A percentile compares a stretch with the other conserved stretches of the same genome.
Evolutionary conservation across 2,113 vertebrate species (phyloP).

Genomic region (Motacilla tschutschensis): DNA sequence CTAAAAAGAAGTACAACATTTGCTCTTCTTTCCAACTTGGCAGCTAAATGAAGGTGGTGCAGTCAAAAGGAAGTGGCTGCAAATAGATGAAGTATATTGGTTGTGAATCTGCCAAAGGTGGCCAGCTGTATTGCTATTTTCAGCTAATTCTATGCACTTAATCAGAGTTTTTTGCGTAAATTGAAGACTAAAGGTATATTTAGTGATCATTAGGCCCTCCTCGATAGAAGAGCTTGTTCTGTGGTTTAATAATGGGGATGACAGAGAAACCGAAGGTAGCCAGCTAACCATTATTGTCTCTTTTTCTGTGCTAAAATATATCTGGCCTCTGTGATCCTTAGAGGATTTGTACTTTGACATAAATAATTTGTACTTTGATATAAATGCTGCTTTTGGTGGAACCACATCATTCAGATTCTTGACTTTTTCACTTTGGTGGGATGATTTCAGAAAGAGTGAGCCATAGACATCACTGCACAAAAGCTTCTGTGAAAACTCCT

Average conservation of each 20-base stretch:
- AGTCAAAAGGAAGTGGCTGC: conserved; percentile 46
- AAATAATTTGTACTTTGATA: conserved; percentile 5
- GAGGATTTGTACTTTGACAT: neutral
- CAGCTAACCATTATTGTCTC: conserved; percentile 5
- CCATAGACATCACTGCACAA: neutral
- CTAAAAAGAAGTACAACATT: conserved; percentile 9
- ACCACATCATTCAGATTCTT: neutral
- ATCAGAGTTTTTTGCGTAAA: conserved; percentile 36
- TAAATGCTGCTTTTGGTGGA: neutral
- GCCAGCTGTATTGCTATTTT: conserved; percentile 62
- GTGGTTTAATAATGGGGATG: neutral
- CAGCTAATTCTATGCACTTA: conserved; percentile 44
- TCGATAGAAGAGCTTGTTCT: neutral
- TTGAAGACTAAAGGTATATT: conserved; percentile 54
- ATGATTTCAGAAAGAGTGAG: neutral
- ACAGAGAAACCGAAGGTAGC: neutral
- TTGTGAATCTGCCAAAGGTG: conserved; percentile 58
- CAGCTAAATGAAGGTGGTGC: conserved; percentile 42
- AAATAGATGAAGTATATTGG: conserved; percentile 26
- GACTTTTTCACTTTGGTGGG: neutral
- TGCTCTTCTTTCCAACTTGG: conserved; percentile 41
- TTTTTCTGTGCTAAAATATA: neutral
- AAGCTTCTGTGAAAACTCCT: neutral
- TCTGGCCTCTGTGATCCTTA: neutral
- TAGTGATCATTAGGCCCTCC: conserved; percentile 37